Evolutionary conservation across 2,888 invertebrate species (phyloP).

Genomic region (Hypomecis punctinalis): DNA sequence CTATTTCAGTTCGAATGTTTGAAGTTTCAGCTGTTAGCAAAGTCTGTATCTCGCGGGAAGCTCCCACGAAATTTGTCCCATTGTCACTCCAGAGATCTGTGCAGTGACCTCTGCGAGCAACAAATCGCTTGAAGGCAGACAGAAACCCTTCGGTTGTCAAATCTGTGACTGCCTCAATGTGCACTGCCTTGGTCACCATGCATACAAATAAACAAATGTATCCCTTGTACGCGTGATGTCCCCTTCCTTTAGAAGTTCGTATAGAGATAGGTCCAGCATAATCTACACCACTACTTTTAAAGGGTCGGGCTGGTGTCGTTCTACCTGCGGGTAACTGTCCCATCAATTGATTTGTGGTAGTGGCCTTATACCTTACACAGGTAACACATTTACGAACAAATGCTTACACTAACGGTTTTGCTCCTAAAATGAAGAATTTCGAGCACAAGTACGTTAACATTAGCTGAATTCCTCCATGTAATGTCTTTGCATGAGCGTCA

Average conservation of each 20-base stretch:
- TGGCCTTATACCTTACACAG: slow-evolving; percentile 1
- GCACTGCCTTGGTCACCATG: not conserved
- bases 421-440: slow-evolving; percentile 34
- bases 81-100: too few species aligned
- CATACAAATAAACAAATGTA: not conserved
- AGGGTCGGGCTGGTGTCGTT: not conserved
- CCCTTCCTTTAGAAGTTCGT: slow-evolving; percentile 1
- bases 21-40: too few species aligned
- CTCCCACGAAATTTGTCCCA: too few species aligned
- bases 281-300: slow-evolving; percentile 8
- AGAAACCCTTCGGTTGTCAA: too few species aligned
- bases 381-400: not conserved
- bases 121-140: too few species aligned
- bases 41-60: too few species aligned
- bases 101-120: too few species aligned
- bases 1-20: too few species aligned
- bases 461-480: slow-evolving; percentile 43
- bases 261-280: not conserved
- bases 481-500: slow-evolving; percentile 40
- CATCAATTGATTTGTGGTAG: not conserved
- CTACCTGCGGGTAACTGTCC: slow-evolving; percentile 5
- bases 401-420: slow-evolving; percentile 14
- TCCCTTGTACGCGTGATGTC: not conserved
- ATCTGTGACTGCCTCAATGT: not conserved
- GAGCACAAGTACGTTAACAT: slow-evolving; percentile 37